Conservation (phyloP, 2,888 invertebrate genomes). For the Onchidella celtica region DNA sequence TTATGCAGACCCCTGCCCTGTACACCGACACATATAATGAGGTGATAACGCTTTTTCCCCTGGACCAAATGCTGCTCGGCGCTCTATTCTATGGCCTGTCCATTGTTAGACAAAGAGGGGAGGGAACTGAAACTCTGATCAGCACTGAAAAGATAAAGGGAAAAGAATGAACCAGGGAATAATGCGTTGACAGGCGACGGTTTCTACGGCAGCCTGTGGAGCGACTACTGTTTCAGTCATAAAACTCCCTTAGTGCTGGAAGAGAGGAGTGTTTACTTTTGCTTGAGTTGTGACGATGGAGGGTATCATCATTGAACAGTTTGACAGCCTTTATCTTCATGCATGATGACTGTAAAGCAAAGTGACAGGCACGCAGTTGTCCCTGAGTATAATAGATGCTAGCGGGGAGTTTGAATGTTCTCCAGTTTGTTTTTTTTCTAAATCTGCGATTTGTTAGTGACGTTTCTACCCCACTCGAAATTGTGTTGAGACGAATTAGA, state of each 20-base stretch:
- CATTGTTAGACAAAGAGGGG: not conserved
- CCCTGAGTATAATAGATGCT: too few relatives aligned
- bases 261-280: not conserved
- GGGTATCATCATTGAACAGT: slow-evolving; percentile 5
- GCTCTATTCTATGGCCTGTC: not conserved
- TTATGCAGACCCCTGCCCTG: slow-evolving; percentile 11
- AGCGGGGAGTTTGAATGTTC: too few relatives aligned
- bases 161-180: not conserved
- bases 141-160: not conserved
- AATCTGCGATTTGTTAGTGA: too few relatives aligned
- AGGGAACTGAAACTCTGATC: not conserved
- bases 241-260: not conserved
- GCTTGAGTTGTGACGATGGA: not conserved
- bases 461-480: too few relatives aligned
- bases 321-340: slow-evolving; percentile 3
- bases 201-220: too few relatives aligned
- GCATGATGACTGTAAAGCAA: not conserved
- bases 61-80: not conserved
- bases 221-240: not conserved
- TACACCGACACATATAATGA: slow-evolving; percentile 1
- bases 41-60: slow-evolving; percentile 13
- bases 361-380: not conserved
- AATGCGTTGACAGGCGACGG: not conserved
- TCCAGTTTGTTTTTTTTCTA: too few relatives aligned
- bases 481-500: too few relatives aligned